Base-by-base conservation (phyloP, 2,113 vertebrate genomes). In the Chaenocephalus aceratus region DNA sequence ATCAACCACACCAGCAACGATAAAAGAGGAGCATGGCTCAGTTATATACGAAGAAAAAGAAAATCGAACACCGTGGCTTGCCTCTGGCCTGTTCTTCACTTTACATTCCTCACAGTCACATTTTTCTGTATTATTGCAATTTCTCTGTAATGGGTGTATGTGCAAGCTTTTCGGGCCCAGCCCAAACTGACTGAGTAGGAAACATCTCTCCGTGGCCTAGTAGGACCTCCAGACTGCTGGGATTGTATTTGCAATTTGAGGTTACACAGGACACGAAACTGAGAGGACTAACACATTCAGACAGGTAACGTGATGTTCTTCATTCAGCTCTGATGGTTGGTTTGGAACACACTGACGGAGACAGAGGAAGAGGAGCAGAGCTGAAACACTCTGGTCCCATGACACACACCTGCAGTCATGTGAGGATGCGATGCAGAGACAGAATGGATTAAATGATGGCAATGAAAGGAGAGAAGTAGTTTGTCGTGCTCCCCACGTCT, bases 251-350 rank as follows among this genome's bases (percentile, higher is more conserved):
- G 53, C 23, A 30, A 76, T 26, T 49, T 2, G 45, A 77, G 30
- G 51, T 59, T 68, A 45, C 83, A 12, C 4, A 2, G 48, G 16
- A 61, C n/a, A 18, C 46, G 56, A 53, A 58, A 61, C 44, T 23
- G 45, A 56, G 65, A 75, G 75, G 52, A 77, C 67, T 13, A 45
- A 72, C 36, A 41, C 77, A 46, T 14, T 49, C 56, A 45, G 23
- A 64, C 72, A 60, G 14, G 63, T 30, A 83, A 75, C 59, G 64
- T 69, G 84, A 67, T 69, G 84, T 90, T 93, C 93, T 88, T 95
- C 93, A 95, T 94, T 93, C 87, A 86, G 91, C 92, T 92, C 86
- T 72, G 59, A n/a, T 61, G 74, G 58, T 72, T 83, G 84, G 79
- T 68, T 84, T 60, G 75, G 48, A 72, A 49, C 66, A 79, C 65